Percentiles rank a stretch among this genome's conserved stretches.
phyloP scores from a whole-genome alignment of 2,797 vertebrate genomes.

The Pseudopleuronectes americanus region DNA sequence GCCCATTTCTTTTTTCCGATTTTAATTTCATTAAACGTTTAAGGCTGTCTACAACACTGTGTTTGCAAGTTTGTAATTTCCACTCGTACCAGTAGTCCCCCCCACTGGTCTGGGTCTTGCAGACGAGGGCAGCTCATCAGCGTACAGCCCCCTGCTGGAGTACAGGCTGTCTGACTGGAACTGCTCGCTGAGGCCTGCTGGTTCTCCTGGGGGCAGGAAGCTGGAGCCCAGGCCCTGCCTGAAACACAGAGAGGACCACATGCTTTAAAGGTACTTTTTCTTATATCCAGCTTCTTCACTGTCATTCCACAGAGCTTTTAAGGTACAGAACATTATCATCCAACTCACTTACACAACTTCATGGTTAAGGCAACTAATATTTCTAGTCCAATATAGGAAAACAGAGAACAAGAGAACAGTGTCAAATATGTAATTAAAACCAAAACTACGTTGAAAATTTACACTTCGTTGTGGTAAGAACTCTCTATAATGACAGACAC shows the following conservation, averaged over 20 bases:
- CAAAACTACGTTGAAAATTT: too few species aligned
- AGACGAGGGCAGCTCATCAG: slow-evolving; percentile 89
- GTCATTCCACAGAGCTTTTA: not conserved
- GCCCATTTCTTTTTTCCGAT: not conserved
- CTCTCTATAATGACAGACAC: too few species aligned
- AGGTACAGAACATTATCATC: not conserved
- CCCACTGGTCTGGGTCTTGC: slow-evolving; percentile 94
- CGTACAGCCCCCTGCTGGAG: slow-evolving; percentile 85
- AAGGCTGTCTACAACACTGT: not conserved
- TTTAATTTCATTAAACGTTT: not conserved
- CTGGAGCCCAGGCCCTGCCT: slow-evolving; percentile 88
- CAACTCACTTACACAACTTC: too few species aligned
- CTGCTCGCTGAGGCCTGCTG: slow-evolving; percentile 70
- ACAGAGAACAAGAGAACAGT: not conserved
- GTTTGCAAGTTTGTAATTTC: not conserved
- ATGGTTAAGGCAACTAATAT: too few species aligned
- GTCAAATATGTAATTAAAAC: not conserved
- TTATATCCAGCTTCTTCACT: not conserved
- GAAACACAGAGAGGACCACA: slow-evolving; percentile 7
- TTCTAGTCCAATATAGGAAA: too few species aligned
- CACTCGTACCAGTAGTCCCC: slow-evolving; percentile 89
- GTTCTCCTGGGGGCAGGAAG: slow-evolving; percentile 85
- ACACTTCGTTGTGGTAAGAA: too few species aligned
- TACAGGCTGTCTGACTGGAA: slow-evolving; percentile 85
- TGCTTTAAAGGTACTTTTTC: not conserved